Evolutionary conservation across 53 echinoderm and acorn worm species (phyloP), one percentile per base, ranked within the genome.

Genomic region (Astropecten irregularis): DNA sequence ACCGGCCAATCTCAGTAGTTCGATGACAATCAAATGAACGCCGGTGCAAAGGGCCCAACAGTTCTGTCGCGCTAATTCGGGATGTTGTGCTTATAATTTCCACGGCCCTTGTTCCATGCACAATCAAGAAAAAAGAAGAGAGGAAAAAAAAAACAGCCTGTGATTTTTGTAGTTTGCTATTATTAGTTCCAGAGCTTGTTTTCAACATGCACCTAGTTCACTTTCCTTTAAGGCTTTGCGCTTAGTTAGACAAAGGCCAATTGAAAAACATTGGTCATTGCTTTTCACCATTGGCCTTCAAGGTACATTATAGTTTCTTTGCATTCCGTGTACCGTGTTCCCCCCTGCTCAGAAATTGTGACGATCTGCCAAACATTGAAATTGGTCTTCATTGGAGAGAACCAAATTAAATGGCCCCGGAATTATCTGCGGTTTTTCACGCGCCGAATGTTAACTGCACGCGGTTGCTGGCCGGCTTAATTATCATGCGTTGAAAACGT

Each of bases 21-120:
- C 76, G 39, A 59, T 76, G 59, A 76, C 58, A 76, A 76, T 76
- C 76, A 42, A 76, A 76, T 59, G 76, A 76, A 59, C 39, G 40
- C 23, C 6, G 44, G n/a, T n/a, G n/a, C n/a, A 40, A 58, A 26
- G 18, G 40, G 40, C 23, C 22, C 25, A 27, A 15, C 2, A 26
- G 44, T 68, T 21, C 42, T 10, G 6, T 5, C 20, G 7, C 47
- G 4, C 31, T 68, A 44, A 68, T 68, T 18, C 66, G 68, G 1
- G 10, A 20, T 25, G 68, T 25, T 44, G 40, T 42, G 46, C 27
- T 15, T 54, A 8, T 37, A 26, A 23, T 46, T 10, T 37, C 19
- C 46, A 42, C 23, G 15, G 11, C 38, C 8, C 64, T 1, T 58
- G 27, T 58, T 58, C 5, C 15, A 13, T 25, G 53, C n/a, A 11